Percentiles rank a stretch among this genome's conserved stretches.
Conservation (phyloP, 2,797 vertebrate species). For the Acrocephalus scirpaceus region DNA sequence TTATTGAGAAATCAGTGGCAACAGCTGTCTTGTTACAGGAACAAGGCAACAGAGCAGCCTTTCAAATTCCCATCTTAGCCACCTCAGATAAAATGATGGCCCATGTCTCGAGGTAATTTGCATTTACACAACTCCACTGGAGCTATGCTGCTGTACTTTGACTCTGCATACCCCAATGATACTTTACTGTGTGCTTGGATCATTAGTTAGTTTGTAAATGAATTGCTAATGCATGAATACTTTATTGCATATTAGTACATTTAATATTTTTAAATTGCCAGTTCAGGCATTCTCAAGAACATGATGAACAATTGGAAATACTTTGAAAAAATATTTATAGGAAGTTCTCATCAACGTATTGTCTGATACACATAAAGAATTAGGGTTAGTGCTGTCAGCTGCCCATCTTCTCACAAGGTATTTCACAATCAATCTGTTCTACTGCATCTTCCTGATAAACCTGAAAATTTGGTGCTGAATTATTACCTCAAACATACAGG, state of each 20-base stretch:
- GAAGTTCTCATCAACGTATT: neutral
- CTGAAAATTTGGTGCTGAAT: neutral
- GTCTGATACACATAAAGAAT: neutral
- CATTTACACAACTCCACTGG: neutral
- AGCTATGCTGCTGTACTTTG: neutral
- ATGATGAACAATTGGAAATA: accelerated
- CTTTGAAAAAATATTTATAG: neutral
- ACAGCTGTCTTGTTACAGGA: neutral
- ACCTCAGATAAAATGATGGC: neutral
- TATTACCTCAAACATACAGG: neutral
- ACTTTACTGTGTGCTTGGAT: neutral
- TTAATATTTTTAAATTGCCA: neutral
- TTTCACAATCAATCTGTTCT: neutral
- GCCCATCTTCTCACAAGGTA: neutral
- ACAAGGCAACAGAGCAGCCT: neutral
- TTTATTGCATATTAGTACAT: neutral
- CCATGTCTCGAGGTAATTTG: neutral
- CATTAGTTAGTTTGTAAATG: neutral
- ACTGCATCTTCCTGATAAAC: neutral
- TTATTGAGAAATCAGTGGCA: neutral
- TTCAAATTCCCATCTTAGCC: neutral
- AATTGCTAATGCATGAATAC: neutral
- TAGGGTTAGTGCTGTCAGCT: neutral
- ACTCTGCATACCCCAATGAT: neutral
- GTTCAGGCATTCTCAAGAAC: neutral